Percentiles rank a stretch among this genome's conserved stretches.
These are phyloP conservation scores for Halocynthia roretzi DNA, from an alignment of 23 tunicate species.

Conservation along the genomic window DNA sequence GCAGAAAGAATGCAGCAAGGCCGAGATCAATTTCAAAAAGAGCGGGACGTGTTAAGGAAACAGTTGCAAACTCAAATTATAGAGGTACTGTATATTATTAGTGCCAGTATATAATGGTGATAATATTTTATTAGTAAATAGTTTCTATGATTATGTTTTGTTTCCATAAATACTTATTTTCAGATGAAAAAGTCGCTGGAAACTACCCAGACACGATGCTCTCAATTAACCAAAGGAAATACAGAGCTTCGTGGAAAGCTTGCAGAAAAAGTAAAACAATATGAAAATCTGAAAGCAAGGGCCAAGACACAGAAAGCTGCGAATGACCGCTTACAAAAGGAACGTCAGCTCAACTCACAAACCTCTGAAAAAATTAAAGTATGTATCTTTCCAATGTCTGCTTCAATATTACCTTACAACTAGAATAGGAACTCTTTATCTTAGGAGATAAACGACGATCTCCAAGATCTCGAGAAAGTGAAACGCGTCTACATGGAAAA, in stretches of 20 bases:
- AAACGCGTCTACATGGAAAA: constrained; percentile 63
- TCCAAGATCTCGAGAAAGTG: constrained; percentile 45
- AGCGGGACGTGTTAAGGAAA: constrained; percentile 49
- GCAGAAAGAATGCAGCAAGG: constrained; percentile 49
- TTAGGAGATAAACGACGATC: constrained; percentile 62
- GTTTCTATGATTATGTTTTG: no score
- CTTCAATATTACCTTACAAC: background rate
- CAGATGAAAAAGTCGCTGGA: constrained; percentile 66
- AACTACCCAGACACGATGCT: constrained; percentile 43
- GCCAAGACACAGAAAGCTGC: constrained; percentile 50
- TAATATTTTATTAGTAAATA: background rate
- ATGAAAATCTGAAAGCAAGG: constrained; percentile 54
- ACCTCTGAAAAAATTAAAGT: constrained; percentile 60
- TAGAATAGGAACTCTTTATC: background rate
- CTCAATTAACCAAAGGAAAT: constrained; percentile 72
- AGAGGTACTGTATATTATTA: constrained; percentile 24
- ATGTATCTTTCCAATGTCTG: background rate
- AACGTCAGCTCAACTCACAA: constrained; percentile 32
- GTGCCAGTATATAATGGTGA: background rate
- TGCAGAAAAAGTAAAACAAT: constrained; percentile 37
- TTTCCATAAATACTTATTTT: background rate
- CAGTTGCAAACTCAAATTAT: constrained; percentile 58
- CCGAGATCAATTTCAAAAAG: constrained; percentile 52
- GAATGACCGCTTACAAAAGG: constrained; percentile 41
- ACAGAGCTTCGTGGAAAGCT: constrained; percentile 51